These are phyloP conservation scores for Lepisosteus oculatus DNA, from an alignment of 2,113 vertebrate genomes.

Conservation along the genomic window DNA sequence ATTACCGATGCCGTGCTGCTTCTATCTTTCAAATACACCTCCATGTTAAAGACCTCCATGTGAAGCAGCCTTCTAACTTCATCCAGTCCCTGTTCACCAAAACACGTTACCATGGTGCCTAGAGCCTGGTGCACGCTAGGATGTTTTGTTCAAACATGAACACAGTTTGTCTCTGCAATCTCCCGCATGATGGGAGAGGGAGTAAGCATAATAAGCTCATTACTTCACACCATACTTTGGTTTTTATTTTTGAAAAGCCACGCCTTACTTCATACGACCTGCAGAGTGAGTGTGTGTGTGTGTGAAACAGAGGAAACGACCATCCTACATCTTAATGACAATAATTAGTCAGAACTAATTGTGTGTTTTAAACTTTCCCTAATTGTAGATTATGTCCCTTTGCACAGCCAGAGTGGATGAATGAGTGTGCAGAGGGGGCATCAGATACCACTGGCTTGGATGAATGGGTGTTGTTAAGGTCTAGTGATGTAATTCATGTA, in stretches of 20 bases:
- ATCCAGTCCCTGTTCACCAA: too few relatives aligned
- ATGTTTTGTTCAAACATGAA: too few relatives aligned
- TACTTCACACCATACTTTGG: neutral
- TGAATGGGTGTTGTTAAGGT: too few relatives aligned
- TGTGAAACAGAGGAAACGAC: neutral
- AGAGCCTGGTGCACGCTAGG: too few relatives aligned
- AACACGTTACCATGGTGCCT: too few relatives aligned
- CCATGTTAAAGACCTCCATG: too few relatives aligned
- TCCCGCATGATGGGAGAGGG: neutral
- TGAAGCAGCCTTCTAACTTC: too few relatives aligned
- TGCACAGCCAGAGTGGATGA: conserved; percentile 12
- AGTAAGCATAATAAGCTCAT: neutral
- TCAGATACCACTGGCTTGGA: neutral
- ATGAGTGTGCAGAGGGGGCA: conserved; percentile 13
- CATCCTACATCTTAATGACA: conserved; percentile 12
- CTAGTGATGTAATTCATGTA: conserved; percentile 1
- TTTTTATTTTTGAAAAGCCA: neutral
- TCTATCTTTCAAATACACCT: too few relatives aligned
- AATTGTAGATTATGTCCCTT: conserved; percentile 9
- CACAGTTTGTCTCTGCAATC: neutral
- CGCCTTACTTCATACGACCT: neutral
- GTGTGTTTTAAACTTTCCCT: neutral
- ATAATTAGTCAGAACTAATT: neutral
- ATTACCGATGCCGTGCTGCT: too few relatives aligned
- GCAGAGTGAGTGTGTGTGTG: neutral